Evolutionary conservation across 2,113 vertebrate genomes (phyloP), one percentile per base, ranked within the genome.

Genomic region (Corydoras maculifer): DNA sequence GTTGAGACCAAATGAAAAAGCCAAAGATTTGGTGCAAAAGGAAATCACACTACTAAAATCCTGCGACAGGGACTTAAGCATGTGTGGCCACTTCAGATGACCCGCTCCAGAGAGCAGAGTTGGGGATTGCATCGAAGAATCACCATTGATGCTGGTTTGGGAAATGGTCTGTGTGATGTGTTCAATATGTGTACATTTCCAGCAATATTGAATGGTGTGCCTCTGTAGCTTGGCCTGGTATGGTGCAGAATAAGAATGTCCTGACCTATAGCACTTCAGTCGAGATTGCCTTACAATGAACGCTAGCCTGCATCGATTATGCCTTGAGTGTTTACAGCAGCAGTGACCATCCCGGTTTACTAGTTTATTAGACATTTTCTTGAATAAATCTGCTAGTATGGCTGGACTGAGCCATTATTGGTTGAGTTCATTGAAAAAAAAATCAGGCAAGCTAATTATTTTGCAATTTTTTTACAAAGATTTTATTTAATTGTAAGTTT

Each of bases 101-200:
- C 30, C 51, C 50, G 49, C 62, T 71, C 58, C 35, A 51, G 13
- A 65, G 72, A 72, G 58, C 35, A 18, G 60, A 62, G 65, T 62
- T 62, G 64, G 55, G 58, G 60, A 50, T 60, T 49, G 69, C 72
- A 54, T 74, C 63, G 69, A 62, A 72, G 62, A 75, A 69, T 31
- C 54, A 58, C 68, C 78, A 58, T 31, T 25, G 71, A 78, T 71
- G 59, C 64, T 62, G 68, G 68, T 81, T 69, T 79, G 75, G 65
- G 66, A 75, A 75, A 70, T 32, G 15, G 76, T 58, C 72, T 32
- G 50, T 61, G 74, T 69, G 72, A 77, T 77, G 72, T 58, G 77
- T 77, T 81, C 77, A 77, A 81, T 81, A 81, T 79, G 80, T 79
- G 77, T 81, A 79, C 77, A 79, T 79, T 81, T 79, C 70, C 70